A percentile compares a stretch with the other conserved stretches of the same genome.
These are phyloP conservation scores for Rhegmatorhina hoffmannsi DNA, from an alignment of 2,113 vertebrate genomes.

Conservation along the genomic window DNA sequence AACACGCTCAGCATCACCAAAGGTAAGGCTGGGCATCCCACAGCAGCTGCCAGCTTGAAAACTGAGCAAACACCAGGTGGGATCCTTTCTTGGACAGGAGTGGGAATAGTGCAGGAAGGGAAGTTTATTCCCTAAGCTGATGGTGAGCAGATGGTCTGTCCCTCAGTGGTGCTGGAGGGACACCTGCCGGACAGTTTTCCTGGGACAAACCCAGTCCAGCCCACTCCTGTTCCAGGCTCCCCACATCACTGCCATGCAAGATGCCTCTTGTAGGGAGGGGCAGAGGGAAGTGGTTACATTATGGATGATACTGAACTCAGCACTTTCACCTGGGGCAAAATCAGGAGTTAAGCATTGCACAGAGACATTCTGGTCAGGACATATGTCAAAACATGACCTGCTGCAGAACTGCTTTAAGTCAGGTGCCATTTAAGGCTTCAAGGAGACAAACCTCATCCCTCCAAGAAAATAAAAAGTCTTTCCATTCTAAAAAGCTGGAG, in stretches of 20 bases:
- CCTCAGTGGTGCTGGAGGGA: background rate
- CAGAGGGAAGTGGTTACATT: background rate
- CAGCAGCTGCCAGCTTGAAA: background rate
- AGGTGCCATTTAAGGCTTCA: background rate
- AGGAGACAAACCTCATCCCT: background rate
- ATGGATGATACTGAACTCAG: background rate
- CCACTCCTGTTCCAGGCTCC: background rate
- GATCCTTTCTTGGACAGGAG: background rate
- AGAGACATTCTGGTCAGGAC: background rate
- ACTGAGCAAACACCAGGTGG: background rate
- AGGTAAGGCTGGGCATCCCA: constrained; percentile 74
- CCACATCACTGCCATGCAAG: background rate
- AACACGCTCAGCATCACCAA: constrained; percentile 99
- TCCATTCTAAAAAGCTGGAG: background rate
- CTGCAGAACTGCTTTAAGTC: background rate
- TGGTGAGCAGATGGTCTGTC: fast-evolving
- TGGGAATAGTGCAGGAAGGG: background rate
- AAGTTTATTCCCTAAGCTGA: fast-evolving
- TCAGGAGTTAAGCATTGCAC: background rate
- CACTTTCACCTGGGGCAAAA: background rate
- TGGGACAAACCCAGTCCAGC: background rate
- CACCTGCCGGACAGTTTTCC: background rate
- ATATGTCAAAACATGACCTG: background rate
- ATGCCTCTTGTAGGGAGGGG: background rate
- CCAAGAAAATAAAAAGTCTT: background rate